Percentiles rank a stretch among this genome's conserved stretches.
phyloP scores from a whole-genome alignment of 2,113 vertebrate genomes.

The Perca schrenkii region DNA sequence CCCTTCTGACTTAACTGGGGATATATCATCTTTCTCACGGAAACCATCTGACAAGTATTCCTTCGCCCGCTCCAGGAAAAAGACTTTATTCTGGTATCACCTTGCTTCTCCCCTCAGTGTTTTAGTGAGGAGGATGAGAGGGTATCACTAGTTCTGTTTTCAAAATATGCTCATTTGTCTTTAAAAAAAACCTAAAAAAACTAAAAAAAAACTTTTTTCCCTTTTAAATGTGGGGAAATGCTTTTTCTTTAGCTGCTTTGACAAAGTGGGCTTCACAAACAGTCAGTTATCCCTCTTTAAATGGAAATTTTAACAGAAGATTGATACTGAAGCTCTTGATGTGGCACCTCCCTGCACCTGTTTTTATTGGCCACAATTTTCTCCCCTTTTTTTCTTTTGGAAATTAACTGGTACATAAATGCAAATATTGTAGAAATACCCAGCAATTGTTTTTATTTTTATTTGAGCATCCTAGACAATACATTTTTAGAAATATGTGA shows the following conservation, averaged over 20 bases:
- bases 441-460: constrained; percentile 55
- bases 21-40: constrained; percentile 66
- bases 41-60: constrained; percentile 76
- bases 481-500: constrained; percentile 48
- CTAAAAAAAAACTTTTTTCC: constrained; percentile 49
- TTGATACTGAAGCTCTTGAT: constrained; percentile 65
- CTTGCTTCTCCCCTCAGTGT: constrained; percentile 55
- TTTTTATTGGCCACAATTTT: constrained; percentile 44
- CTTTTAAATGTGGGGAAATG: constrained; percentile 51
- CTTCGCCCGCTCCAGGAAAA: constrained; percentile 51
- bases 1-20: constrained; percentile 66
- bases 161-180: constrained; percentile 75
- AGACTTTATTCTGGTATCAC: constrained; percentile 62
- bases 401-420: constrained; percentile 73
- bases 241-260: constrained; percentile 75
- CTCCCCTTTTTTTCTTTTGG: constrained; percentile 29
- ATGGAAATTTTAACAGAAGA: constrained; percentile 65
- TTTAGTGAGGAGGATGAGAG: constrained; percentile 54
- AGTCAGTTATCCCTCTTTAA: constrained; percentile 47
- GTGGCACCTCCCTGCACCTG: constrained; percentile 58
- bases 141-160: constrained; percentile 59
- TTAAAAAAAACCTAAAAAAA: constrained; percentile 47
- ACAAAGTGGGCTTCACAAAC: constrained; percentile 65
- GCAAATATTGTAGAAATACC: constrained; percentile 68
- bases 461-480: constrained; percentile 60